These are phyloP conservation scores for Yponomeuta cagnagella DNA, from an alignment of 2,888 invertebrate genomes.

Conservation along the genomic window DNA sequence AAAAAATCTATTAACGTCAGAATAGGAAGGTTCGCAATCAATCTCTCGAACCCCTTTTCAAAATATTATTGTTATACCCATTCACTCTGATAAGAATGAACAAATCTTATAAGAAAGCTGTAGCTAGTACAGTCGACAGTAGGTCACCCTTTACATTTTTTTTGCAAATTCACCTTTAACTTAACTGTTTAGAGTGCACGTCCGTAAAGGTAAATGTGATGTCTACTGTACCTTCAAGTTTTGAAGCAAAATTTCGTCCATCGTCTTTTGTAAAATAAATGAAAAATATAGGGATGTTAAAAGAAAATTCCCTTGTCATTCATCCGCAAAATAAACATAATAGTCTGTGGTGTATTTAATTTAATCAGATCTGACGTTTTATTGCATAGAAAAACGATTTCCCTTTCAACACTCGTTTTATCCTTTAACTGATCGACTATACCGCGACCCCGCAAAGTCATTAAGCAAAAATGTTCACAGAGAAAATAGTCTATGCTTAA, in stretches of 20 bases:
- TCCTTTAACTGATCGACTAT: neutral
- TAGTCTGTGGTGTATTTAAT: neutral
- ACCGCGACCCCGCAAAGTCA: neutral
- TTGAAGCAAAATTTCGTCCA: no score
- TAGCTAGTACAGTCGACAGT: neutral
- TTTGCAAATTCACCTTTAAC: no score
- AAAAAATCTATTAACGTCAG: constrained; percentile 66
- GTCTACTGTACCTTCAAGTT: no score
- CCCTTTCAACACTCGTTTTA: neutral
- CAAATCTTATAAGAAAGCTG: neutral
- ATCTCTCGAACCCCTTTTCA: constrained; percentile 9
- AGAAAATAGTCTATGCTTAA: constrained; percentile 21
- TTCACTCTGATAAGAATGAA: neutral
- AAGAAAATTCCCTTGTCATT: neutral
- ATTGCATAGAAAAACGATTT: neutral
- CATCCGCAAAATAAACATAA: neutral
- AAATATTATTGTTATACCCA: constrained; percentile 2
- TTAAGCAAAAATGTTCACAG: neutral
- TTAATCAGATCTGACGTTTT: neutral
- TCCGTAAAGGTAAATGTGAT: no score
- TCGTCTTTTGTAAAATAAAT: no score
- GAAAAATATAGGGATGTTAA: no score
- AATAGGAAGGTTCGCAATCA: constrained; percentile 32
- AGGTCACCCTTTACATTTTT: neutral
- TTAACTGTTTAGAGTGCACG: no score